phyloP scores from a whole-genome alignment of 2,888 invertebrate species.

The Zonitis immaculata region DNA sequence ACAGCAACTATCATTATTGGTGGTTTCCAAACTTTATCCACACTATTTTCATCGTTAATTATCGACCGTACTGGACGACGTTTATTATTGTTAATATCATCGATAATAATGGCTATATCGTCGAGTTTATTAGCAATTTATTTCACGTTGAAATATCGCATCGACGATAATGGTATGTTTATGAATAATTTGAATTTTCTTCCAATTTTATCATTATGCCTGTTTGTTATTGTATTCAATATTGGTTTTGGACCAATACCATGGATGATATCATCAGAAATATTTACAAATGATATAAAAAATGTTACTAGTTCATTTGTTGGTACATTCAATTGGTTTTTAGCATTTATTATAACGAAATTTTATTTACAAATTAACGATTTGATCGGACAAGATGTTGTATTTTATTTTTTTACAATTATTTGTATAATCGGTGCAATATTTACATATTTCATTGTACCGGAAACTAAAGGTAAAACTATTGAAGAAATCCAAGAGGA shows the following conservation, averaged over 20 bases:
- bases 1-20: constrained; percentile 75
- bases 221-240: constrained; percentile 77
- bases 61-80: constrained; percentile 80
- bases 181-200: constrained; percentile 63
- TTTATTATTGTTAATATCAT: constrained; percentile 68
- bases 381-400: constrained; percentile 56
- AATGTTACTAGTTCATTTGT: constrained; percentile 70
- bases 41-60: constrained; percentile 68
- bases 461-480: constrained; percentile 42
- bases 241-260: constrained; percentile 84
- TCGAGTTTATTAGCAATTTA: constrained; percentile 67
- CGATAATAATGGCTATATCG: constrained; percentile 64
- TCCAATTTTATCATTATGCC: constrained; percentile 66
- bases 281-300: constrained; percentile 74
- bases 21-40: constrained; percentile 73
- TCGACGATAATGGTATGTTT: constrained; percentile 43
- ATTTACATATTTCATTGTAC: constrained; percentile 49
- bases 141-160: constrained; percentile 54
- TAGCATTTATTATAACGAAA: constrained; percentile 74
- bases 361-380: constrained; percentile 58
- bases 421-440: constrained; percentile 60
- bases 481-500: constrained; percentile 38
- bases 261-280: constrained; percentile 78
- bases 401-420: constrained; percentile 69
- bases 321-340: constrained; percentile 73